Base-by-base conservation (phyloP, 2,888 invertebrate species). In the Drosophila acutilabella region DNA sequence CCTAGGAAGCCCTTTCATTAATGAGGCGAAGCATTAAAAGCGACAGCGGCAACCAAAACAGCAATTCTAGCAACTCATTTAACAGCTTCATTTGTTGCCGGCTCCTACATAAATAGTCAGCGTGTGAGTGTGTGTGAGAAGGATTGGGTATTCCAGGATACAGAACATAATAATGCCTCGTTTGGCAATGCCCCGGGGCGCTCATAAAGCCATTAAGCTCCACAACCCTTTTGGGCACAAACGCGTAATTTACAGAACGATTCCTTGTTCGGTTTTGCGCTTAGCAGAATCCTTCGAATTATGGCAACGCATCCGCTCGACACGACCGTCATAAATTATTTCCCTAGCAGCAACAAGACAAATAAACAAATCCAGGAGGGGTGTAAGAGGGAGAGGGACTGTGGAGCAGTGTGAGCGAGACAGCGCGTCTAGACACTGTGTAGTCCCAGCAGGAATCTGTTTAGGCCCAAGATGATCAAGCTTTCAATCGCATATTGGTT, bases 191-290 rank as follows among this genome's bases (percentile, higher is more conserved):
- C 80, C 86, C 80, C 83, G 51, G 60, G 79, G 77, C 81, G 79
- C 85, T 71, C 81, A 87, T 85, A 89, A 85, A 85, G 77, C 87
- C 89, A 85, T 84, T 84, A 87, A 83, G 71, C 61, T 52, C 38
- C 69, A 44, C 58, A 85, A 85, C 89, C 84, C 84, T 89, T 30
- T 84, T 84, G 80, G 67, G 65, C 53, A 18, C 58, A 30, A 36
- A 23, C 71, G 71, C 76, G 70, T 81, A 79, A 80, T 83, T 78
- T 59, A 71, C 69, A 65, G 60, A 67, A 78, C 81, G 69, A 78
- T 71, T 70, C 52, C 66, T 65, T 75, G 66, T 69, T 79, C 45
- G 64, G 54, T 20, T 38, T 67, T 48, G 51, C 65, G 64, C 70
- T 66, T 59, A 78, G 69, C 62, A 51, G 48, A 58, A 64, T 47